These are phyloP conservation scores for Dermatemys mawii DNA, from an alignment of 2,113 vertebrate species.

Conservation along the genomic window DNA sequence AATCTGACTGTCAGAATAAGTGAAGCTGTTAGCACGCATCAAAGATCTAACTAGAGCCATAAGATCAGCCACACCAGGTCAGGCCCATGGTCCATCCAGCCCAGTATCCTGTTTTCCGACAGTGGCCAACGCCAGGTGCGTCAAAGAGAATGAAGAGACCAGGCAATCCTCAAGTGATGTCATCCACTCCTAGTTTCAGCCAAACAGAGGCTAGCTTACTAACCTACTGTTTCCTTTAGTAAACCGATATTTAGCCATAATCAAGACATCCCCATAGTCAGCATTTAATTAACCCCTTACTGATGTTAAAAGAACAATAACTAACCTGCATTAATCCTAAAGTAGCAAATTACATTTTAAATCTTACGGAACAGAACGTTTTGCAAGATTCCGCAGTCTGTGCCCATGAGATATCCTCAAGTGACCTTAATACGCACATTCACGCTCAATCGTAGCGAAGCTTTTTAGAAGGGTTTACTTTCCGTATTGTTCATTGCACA, in stretches of 20 bases:
- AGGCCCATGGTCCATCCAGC: neutral
- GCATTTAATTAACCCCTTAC: neutral
- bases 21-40: neutral
- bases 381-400: neutral
- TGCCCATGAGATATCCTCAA: neutral
- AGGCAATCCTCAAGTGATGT: neutral
- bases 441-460: neutral
- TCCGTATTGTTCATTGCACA: neutral
- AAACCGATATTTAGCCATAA: neutral
- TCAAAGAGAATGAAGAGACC: neutral
- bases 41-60: neutral
- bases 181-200: neutral
- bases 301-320: neutral
- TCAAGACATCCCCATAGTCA: neutral
- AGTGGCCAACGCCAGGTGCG: neutral
- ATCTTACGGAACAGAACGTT: neutral
- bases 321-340: neutral
- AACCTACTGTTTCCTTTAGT: neutral
- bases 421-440: neutral
- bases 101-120: neutral
- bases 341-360: rapidly evolving
- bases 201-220: neutral
- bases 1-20: neutral
- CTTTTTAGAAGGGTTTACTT: neutral
- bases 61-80: neutral